Conservation (phyloP, 2,113 vertebrate species). For the Pelobates fuscus region DNA sequence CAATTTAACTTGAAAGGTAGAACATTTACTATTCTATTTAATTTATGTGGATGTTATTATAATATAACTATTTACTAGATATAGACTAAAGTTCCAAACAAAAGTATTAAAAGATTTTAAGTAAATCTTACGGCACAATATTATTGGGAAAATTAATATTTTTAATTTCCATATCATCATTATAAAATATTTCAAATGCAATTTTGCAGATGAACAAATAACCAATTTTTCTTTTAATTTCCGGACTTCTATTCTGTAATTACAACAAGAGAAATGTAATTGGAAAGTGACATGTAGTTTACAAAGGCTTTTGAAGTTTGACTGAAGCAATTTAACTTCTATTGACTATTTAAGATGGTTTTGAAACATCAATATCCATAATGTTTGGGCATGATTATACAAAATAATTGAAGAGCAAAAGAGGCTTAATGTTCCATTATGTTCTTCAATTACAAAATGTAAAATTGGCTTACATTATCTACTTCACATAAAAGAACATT, state of each 20-base stretch:
- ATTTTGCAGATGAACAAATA: too few species aligned
- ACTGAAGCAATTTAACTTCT: background rate
- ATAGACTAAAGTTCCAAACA: too few species aligned
- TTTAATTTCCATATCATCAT: too few species aligned
- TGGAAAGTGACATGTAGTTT: background rate
- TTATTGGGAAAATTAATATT: too few species aligned
- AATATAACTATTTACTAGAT: too few species aligned
- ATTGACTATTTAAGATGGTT: background rate
- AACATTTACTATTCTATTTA: too few species aligned
- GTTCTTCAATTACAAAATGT: background rate
- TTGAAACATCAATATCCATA: background rate
- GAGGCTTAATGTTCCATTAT: conserved; percentile 18
- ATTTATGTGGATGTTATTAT: too few species aligned
- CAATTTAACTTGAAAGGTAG: too few species aligned
- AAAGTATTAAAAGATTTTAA: too few species aligned
- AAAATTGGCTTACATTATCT: conserved; percentile 11
- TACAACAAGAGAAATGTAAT: background rate
- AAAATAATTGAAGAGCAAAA: conserved; percentile 21
- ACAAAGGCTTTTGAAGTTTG: conserved; percentile 3
- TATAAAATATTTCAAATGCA: too few species aligned
- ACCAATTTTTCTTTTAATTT: too few species aligned
- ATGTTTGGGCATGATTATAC: conserved; percentile 18
- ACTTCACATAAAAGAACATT: conserved; percentile 9
- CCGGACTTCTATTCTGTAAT: background rate
- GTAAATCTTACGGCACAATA: too few species aligned